phyloP scores from a whole-genome alignment of 2,888 invertebrate genomes.

The Pterostichus madidus region DNA sequence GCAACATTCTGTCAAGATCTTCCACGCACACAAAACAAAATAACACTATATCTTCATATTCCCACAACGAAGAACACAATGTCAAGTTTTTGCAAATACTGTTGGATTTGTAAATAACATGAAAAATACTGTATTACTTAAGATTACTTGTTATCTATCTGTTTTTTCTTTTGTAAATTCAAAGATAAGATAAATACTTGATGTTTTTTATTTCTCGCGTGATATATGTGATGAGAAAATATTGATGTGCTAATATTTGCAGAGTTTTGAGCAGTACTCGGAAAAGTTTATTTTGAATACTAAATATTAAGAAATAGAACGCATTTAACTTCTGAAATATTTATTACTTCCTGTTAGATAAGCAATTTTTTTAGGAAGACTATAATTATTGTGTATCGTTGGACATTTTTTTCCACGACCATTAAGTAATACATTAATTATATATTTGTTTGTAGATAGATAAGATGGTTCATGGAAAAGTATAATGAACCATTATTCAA shows the following conservation, averaged over 20 bases:
- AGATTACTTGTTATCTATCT: conserved; percentile 31
- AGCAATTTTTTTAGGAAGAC: not conserved
- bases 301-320: conserved; percentile 12
- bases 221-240: conserved; percentile 30
- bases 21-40: conserved; percentile 6
- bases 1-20: conserved; percentile 40
- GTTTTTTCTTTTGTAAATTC: conserved; percentile 22
- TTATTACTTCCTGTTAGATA: conserved; percentile 24
- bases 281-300: conserved; percentile 11
- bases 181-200: conserved; percentile 30
- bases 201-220: not conserved
- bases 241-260: conserved; percentile 27
- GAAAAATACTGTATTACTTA: conserved; percentile 13
- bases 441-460: too few species aligned
- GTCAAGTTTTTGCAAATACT: conserved; percentile 14
- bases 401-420: too few species aligned
- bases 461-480: too few species aligned
- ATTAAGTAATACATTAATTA: too few species aligned
- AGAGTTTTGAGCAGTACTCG: not conserved
- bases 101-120: not conserved
- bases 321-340: conserved; percentile 1
- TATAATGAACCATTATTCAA: too few species aligned
- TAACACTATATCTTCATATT: conserved; percentile 14
- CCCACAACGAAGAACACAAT: not conserved
- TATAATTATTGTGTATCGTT: too few species aligned